These are phyloP conservation scores for Sialia sialis DNA, from an alignment of 2,113 vertebrate species.

Conservation along the genomic window DNA sequence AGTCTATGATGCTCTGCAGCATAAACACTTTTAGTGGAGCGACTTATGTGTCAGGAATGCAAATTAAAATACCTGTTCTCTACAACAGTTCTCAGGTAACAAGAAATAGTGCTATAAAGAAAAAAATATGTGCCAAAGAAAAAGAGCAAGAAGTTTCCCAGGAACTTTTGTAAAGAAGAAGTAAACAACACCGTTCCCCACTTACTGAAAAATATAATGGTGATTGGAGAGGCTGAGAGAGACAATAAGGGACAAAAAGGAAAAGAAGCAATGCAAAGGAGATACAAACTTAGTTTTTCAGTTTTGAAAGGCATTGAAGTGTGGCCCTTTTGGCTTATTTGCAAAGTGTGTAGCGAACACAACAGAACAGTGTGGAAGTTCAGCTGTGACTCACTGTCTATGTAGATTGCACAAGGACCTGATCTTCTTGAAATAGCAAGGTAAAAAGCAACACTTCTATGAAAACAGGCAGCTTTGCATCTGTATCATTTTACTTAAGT, in stretches of 20 bases:
- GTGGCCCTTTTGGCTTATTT: not conserved
- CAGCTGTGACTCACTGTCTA: not conserved
- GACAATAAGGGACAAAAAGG: not conserved
- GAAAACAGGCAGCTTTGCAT: not conserved
- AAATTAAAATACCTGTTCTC: not conserved
- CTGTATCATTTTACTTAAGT: not conserved
- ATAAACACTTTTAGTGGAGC: not conserved
- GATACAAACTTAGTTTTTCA: not conserved
- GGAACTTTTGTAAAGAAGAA: not conserved
- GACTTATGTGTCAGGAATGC: not conserved
- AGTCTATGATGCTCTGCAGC: not conserved
- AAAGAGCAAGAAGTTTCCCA: not conserved
- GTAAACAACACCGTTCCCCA: fast-evolving
- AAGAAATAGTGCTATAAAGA: not conserved
- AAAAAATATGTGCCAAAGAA: not conserved
- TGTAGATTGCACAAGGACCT: not conserved
- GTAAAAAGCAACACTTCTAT: not conserved
- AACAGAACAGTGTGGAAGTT: not conserved
- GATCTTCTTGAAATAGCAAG: not conserved
- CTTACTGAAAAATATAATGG: not conserved
- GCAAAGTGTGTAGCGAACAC: not conserved
- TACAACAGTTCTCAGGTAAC: not conserved
- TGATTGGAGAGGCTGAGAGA: not conserved
- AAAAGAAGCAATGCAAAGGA: not conserved
- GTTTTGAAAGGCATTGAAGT: not conserved